phyloP scores from a whole-genome alignment of 2,797 vertebrate species.

The Ceryle rudis region DNA sequence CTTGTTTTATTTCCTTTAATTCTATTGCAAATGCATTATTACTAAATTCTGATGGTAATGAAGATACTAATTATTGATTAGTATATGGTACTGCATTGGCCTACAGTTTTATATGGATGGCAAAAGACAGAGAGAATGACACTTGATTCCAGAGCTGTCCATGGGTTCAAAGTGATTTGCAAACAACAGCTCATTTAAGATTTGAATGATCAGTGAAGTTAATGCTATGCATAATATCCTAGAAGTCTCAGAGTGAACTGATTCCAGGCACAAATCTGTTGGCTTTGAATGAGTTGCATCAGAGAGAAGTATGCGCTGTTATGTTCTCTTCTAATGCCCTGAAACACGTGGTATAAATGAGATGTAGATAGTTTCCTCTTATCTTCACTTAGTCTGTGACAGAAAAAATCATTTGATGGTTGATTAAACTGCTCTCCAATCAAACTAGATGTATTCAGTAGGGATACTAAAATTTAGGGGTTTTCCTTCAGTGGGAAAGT shows the following conservation, averaged over 20 bases:
- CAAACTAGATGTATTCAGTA: background rate
- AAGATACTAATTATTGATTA: slow-evolving; percentile 18
- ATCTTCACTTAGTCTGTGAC: background rate
- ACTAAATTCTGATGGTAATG: background rate
- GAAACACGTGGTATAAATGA: background rate
- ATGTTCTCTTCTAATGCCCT: background rate
- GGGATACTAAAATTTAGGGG: background rate
- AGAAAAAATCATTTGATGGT: background rate
- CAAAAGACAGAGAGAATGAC: background rate
- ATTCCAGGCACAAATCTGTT: background rate
- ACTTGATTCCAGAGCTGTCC: background rate
- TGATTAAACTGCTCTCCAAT: background rate
- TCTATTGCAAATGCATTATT: background rate
- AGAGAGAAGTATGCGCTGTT: background rate
- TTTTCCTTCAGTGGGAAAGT: background rate
- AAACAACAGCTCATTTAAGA: background rate
- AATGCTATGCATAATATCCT: background rate
- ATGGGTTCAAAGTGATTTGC: background rate
- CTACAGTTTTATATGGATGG: background rate
- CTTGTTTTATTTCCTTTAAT: background rate
- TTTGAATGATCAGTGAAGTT: background rate
- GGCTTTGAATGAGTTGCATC: background rate
- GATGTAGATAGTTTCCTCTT: background rate
- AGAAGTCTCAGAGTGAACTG: background rate
- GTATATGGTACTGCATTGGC: background rate